Conservation (phyloP, 1,140 invertebrate genomes). For the Trichogramma pretiosum region DNA sequence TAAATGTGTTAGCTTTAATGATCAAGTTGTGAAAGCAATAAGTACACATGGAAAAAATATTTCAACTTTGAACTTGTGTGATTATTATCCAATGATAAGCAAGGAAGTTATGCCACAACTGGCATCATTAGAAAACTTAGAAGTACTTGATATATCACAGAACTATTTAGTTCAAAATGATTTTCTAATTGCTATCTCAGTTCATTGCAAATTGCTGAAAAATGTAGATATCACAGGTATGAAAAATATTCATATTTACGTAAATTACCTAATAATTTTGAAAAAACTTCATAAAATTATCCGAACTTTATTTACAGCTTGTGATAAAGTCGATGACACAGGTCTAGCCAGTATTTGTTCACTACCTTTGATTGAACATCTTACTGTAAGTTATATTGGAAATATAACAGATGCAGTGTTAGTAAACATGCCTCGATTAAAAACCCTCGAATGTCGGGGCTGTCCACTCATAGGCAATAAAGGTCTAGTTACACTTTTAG, state of each 20-base stretch:
- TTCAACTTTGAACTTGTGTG: constrained; percentile 19
- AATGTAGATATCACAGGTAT: constrained; percentile 26
- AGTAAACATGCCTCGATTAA: constrained; percentile 19
- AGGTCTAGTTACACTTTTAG: constrained; percentile 22
- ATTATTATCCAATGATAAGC: constrained; percentile 18
- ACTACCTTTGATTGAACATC: constrained; percentile 24
- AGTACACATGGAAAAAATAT: constrained; percentile 18
- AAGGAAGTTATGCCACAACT: constrained; percentile 19
- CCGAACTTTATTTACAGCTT: constrained; percentile 21
- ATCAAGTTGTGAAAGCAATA: constrained; percentile 20
- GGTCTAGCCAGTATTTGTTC: constrained; percentile 22
- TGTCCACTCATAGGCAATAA: constrained; percentile 23
- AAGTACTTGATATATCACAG: constrained; percentile 20
- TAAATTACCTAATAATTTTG: not conserved
- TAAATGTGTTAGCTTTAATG: constrained; percentile 18
- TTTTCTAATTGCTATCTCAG: constrained; percentile 20
- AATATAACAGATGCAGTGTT: constrained; percentile 22
- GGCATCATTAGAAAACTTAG: constrained; percentile 25
- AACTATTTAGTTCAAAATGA: constrained; percentile 19
- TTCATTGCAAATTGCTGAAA: constrained; percentile 23
- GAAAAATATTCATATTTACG: not conserved
- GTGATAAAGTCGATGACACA: constrained; percentile 19
- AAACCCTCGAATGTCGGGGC: constrained; percentile 23
- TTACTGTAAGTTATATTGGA: constrained; percentile 24
- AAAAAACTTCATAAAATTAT: not conserved